A percentile compares a stretch with the other conserved stretches of the same genome.
phyloP scores from a whole-genome alignment of 2,113 vertebrate genomes.

The Salvelinus namaycush region DNA sequence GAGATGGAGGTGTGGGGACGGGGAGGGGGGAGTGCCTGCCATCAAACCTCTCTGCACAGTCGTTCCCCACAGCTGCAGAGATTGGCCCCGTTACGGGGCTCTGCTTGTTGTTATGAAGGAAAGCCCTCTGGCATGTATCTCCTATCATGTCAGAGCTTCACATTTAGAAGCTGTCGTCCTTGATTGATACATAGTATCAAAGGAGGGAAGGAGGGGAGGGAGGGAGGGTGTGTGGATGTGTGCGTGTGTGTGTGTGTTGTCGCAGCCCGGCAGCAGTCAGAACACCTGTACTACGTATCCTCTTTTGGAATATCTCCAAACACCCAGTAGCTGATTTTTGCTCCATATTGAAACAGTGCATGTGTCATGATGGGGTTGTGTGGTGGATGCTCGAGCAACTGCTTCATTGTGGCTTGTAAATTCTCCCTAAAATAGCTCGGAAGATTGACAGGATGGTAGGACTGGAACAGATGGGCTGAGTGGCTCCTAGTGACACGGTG shows the following conservation, averaged over 20 bases:
- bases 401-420: not conserved
- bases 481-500: slow-evolving; percentile 37
- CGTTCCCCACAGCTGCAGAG: slow-evolving; percentile 67
- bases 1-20: slow-evolving; percentile 51
- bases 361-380: not conserved
- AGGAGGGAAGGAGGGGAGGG: not conserved
- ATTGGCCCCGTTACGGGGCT: slow-evolving; percentile 74
- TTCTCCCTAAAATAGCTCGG: not conserved
- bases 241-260: slow-evolving; percentile 7
- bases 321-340: not conserved
- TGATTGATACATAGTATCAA: slow-evolving; percentile 75
- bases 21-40: slow-evolving; percentile 3
- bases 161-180: slow-evolving; percentile 77
- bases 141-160: slow-evolving; percentile 75
- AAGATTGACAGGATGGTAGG: not conserved
- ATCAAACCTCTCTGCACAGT: slow-evolving; percentile 43
- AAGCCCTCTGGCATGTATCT: slow-evolving; percentile 76
- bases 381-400: not conserved
- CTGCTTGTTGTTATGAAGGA: slow-evolving; percentile 83
- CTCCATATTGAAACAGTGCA: not conserved
- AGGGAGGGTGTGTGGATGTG: slow-evolving; percentile 25
- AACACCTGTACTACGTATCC: not conserved
- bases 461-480: slow-evolving; percentile 25
- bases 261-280: not conserved
- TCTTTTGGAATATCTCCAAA: not conserved